Evolutionary conservation across 2,888 invertebrate genomes (phyloP), one percentile per base, ranked within the genome.

Genomic region (Eristalinus sepulchralis): DNA sequence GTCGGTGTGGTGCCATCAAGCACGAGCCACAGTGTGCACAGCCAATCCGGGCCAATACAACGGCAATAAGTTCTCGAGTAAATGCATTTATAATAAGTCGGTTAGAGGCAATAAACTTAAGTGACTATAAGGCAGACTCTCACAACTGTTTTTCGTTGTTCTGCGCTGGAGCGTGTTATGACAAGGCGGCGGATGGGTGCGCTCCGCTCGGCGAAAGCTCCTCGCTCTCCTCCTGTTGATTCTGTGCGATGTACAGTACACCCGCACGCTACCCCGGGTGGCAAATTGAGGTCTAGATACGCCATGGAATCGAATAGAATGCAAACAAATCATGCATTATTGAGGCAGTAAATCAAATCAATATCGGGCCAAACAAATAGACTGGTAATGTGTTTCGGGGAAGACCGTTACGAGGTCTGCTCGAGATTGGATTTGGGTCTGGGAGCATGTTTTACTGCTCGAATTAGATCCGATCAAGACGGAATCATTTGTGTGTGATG

Each of bases 61-160:
- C 73, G 70, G 82, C 85, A 86, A 86, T 86, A 86, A 83, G 86
- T 82, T 83, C 78, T 79, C 83, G 75, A 83, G 86, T 83, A 86
- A 86, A 86, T 86, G 86, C 86, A 86, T 86, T 86, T 86, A 86
- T 86, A 83, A 86, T 86, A 86, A 86, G 86, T 86, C 86, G 83
- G 86, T 86, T 86, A 86, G 86, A 86, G 86, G 86, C 79, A 86
- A 86, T 86, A 86, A 86, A 86, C 82, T 73, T 86, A 83, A 86
- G 86, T 86, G 86, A 83, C 83, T 83, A 86, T 86, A 86, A 86
- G 83, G 78, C 78, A 78, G 75, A 70, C 86, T 86, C 73, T 78
- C 78, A 64, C 86, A 86, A 86, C 78, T 75, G 83, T 75, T 72
- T 71, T 83, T 86, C 68, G 77, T 81, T 59, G 77, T 78, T 79